Evolutionary conservation across 2,113 vertebrate species (phyloP), one percentile per base, ranked within the genome.

Genomic region (Cairina moschata): DNA sequence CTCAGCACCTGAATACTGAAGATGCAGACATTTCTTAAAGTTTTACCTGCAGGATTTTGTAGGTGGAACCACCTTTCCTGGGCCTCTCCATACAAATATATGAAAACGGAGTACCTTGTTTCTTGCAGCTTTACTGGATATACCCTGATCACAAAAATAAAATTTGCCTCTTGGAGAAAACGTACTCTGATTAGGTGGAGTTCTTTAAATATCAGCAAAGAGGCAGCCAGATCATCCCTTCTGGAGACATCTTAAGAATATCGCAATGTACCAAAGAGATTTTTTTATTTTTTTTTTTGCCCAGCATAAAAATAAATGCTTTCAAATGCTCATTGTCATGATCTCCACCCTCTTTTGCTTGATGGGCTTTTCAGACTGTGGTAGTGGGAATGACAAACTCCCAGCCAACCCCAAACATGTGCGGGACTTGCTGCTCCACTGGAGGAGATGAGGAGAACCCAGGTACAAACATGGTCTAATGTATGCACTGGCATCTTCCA

Each of bases 1-100:
- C 80, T 86, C 81, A 87, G 73, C 63, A 68, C 77, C 6, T 10
- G 85, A 83, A 91, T 93, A 77, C 74, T 91, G 90, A 96, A 23
- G 83, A 93, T 66, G 17, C 26, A 16, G 5, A 20, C 38, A 7
- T n/a, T 50, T 79, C 73, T 77, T 74, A 38, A 23, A 81, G 68
- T 52, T 50, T 88, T 71, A 59, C 73, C 59, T 0, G 0, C 14
- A 84, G 68, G 40, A 44, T 29, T 40, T 59, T 67, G 60, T 25
- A 36, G n/a, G 25, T 36, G 83, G 32, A 83, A 29, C 16, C 55
- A 73, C 62, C 77, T 82, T 36, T 78, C 25, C 76, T 34, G 38
- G 34, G 23, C 36, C 7, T 22, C 58, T 48, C 50, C 10, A 2
- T 32, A 55, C 16, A 71, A 56, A 76, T 6, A 6, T 31, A 36